Evolutionary conservation across 2,113 vertebrate genomes (phyloP).

Genomic region (Azemiops feae): DNA sequence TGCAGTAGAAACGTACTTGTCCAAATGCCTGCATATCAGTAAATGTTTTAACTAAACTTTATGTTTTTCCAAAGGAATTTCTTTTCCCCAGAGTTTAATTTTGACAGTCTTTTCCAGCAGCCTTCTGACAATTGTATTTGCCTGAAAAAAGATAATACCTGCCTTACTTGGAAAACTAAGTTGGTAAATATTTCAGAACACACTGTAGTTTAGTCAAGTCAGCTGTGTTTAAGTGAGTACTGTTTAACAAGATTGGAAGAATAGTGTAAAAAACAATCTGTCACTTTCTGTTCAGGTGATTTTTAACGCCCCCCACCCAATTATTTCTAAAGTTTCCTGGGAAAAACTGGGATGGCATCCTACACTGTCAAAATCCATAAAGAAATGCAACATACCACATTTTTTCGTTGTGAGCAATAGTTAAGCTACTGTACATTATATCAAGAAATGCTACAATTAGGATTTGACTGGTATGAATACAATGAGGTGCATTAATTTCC

Average conservation of each 20-base stretch:
- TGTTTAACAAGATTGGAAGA: neutral
- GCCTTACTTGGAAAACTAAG: neutral
- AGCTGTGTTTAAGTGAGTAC: slow-evolving; percentile 18
- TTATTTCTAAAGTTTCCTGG: slow-evolving; percentile 32
- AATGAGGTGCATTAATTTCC: slow-evolving; percentile 41
- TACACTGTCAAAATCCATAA: slow-evolving; percentile 40
- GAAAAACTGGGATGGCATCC: slow-evolving; percentile 28
- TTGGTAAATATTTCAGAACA: slow-evolving; percentile 2
- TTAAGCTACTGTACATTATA: slow-evolving; percentile 21
- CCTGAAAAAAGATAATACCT: neutral
- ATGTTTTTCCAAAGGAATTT: neutral
- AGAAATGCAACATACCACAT: neutral
- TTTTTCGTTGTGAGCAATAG: slow-evolving; percentile 2
- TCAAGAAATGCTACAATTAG: slow-evolving; percentile 2
- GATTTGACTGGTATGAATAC: slow-evolving; percentile 11
- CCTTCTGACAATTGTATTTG: neutral
- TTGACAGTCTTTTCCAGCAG: neutral
- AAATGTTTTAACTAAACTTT: neutral
- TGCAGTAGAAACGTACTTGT: neutral
- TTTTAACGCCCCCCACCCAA: neutral
- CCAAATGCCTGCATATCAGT: neutral
- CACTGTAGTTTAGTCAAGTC: neutral
- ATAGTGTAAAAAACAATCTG: neutral
- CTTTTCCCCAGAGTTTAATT: neutral
- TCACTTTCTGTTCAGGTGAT: neutral